Conservation (phyloP, 2,797 vertebrate genomes). For the Gambelia wislizenii region DNA sequence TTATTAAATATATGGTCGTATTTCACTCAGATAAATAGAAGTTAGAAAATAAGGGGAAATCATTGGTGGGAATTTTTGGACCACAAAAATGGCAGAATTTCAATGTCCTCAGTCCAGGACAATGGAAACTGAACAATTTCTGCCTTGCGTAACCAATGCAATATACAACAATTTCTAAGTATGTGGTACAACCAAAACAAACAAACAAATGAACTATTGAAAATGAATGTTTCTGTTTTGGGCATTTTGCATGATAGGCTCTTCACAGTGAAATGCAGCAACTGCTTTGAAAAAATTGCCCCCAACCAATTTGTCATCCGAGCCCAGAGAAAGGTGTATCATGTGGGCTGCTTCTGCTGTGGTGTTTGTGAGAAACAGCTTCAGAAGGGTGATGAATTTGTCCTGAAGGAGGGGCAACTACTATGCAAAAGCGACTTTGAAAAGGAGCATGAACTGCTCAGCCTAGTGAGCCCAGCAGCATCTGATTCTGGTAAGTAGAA, state of each 20-base stretch:
- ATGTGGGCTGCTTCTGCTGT: constrained; percentile 96
- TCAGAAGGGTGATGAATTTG: constrained; percentile 93
- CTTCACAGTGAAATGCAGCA: constrained; percentile 90
- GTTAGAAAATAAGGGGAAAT: background rate
- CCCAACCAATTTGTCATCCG: constrained; percentile 94
- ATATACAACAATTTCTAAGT: background rate
- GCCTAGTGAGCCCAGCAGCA: constrained; percentile 86
- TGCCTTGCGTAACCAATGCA: background rate
- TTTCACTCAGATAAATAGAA: background rate
- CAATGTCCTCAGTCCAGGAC: background rate
- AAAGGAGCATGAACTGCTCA: constrained; percentile 85
- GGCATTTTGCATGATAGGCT: constrained; percentile 78
- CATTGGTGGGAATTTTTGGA: background rate
- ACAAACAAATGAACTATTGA: too few species aligned
- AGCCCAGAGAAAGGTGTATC: constrained; percentile 90
- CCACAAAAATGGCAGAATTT: background rate
- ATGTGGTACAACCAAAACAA: accelerated
- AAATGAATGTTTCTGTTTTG: background rate
- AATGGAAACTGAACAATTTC: background rate
- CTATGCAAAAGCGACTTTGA: constrained; percentile 93
- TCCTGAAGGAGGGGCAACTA: constrained; percentile 92
- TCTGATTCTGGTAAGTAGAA: constrained; percentile 89
- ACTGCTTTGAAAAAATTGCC: constrained; percentile 87
- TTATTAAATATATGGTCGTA: background rate
- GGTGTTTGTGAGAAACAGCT: constrained; percentile 91